Evolutionary conservation across 2,113 vertebrate species (phyloP).

Genomic region (Urocitellus parryii): DNA sequence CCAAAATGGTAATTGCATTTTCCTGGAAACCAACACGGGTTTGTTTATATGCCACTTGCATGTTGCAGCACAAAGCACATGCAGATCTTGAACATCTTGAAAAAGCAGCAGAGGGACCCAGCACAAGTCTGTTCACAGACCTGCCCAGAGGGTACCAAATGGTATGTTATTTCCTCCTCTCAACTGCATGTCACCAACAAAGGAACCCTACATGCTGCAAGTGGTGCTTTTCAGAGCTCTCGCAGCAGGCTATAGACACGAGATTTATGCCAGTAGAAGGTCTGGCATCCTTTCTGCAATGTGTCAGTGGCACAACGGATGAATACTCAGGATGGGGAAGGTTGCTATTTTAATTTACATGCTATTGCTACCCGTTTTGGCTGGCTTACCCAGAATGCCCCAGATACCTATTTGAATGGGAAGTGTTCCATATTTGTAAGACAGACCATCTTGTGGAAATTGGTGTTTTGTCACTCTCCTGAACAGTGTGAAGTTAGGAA

Average conservation of each 20-base stretch:
- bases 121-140: constrained; percentile 68
- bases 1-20: constrained; percentile 68
- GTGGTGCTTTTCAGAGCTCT: constrained; percentile 2
- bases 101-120: constrained; percentile 52
- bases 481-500: constrained; percentile 76
- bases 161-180: constrained; percentile 74
- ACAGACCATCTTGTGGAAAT: constrained; percentile 73
- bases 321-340: constrained; percentile 54
- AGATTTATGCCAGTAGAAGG: constrained; percentile 65
- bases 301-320: constrained; percentile 44
- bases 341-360: constrained; percentile 62
- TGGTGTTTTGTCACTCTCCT: constrained; percentile 73
- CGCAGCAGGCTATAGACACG: constrained; percentile 61
- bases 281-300: constrained; percentile 63
- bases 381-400: constrained; percentile 51
- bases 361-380: constrained; percentile 63
- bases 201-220: constrained; percentile 69
- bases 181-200: constrained; percentile 69
- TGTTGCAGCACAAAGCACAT: constrained; percentile 65
- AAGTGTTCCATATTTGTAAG: constrained; percentile 72
- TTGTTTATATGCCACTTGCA: constrained; percentile 72
- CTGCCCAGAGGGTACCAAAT: constrained; percentile 77
- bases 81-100: constrained; percentile 57
- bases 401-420: constrained; percentile 60
- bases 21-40: constrained; percentile 72